These are phyloP conservation scores for Phrynosoma blainvillii DNA, from an alignment of 2,113 vertebrate species.

Conservation along the genomic window DNA sequence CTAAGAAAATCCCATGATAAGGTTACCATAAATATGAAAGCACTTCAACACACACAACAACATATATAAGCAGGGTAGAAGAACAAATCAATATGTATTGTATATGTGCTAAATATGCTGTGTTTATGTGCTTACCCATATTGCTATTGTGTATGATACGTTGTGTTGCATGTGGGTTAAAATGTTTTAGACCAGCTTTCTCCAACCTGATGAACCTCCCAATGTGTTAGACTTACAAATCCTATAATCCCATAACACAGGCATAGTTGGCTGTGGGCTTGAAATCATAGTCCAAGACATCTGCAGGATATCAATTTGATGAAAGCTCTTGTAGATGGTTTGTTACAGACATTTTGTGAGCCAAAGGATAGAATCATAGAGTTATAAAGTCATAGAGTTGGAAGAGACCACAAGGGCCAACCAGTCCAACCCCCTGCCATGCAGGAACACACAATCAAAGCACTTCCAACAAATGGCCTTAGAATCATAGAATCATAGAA, in stretches of 20 bases:
- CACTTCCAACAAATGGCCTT: too few species aligned
- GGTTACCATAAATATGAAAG: too few species aligned
- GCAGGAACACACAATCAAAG: too few species aligned
- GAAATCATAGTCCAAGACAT: neutral
- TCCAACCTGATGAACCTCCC: too few species aligned
- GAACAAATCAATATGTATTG: neutral
- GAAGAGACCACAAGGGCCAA: too few species aligned
- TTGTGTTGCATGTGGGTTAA: neutral
- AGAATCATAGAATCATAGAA: neutral
- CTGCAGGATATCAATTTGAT: neutral
- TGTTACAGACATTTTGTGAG: neutral
- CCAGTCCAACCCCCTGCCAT: too few species aligned
- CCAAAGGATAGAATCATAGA: neutral
- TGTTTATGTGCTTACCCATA: neutral
- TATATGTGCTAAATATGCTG: too few species aligned
- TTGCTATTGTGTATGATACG: neutral
- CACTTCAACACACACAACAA: too few species aligned
- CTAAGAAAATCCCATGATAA: too few species aligned
- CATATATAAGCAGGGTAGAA: neutral
- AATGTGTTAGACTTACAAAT: too few species aligned
- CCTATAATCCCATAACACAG: neutral
- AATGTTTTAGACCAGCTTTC: neutral
- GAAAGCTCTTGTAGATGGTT: neutral
- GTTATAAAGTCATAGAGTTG: too few species aligned
- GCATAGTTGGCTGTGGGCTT: neutral